Evolutionary conservation across 2,113 vertebrate genomes (phyloP), one percentile per base, ranked within the genome.

Genomic region (Tauraco erythrolophus): DNA sequence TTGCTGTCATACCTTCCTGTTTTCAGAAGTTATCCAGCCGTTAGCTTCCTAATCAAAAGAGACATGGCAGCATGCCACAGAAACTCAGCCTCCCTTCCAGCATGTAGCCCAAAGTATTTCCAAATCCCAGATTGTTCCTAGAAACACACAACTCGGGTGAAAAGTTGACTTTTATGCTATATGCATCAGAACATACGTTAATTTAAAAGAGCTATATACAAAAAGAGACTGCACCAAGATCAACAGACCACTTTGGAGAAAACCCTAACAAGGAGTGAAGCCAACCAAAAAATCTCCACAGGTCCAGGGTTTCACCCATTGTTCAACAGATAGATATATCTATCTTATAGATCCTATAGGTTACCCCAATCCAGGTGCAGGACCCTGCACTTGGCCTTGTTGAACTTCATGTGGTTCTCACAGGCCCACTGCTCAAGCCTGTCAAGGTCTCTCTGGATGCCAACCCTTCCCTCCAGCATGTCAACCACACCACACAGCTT

Each of bases 1-100:
- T 93, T 96, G 92, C n/a, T 97, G 95, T 96, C 96, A 95, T 97
- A 94, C 79, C 77, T 98, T 98, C 97, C 97, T 98, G 96, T 97
- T 97, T 97, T 98, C 89, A 95, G 92, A 96, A 92, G 93, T 94
- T 96, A 93, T 91, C 87, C 89, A 97, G 92, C 80, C 43, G 11
- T 94, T 94, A 93, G 62, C 89, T 97, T 97, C 93, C 96, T 96
- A 94, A 96, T 97, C 88, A 95, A 96, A 95, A 94, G 70, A 94
- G 78, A 97, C 85, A 77, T 96, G 96, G 97, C 96, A 94, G 56
- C 39, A 28, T 94, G 97, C 97, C 97, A 97, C 31, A 65, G 65
- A 90, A 95, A 87, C 69, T 31, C 45, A 60, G 51, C 30, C 85
- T 95, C 31, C 14, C 50, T 94, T 97, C 81, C 87, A 97, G 64